Evolutionary conservation across 2,888 invertebrate species (phyloP).

Genomic region (Lasioglossum morio): DNA sequence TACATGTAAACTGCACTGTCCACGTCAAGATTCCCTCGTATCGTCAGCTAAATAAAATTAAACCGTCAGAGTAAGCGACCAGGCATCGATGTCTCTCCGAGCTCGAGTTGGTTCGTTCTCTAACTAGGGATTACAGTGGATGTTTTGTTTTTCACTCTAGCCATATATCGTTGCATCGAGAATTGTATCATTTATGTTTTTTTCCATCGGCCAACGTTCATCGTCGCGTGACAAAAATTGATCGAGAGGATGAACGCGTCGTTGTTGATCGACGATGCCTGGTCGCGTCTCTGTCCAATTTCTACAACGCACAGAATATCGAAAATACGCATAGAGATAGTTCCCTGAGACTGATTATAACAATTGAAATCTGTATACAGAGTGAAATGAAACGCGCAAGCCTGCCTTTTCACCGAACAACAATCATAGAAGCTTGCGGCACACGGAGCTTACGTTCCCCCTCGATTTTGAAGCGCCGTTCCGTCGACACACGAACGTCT

Average conservation of each 20-base stretch:
- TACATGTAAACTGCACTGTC: slow-evolving; percentile 67
- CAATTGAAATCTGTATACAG: slow-evolving; percentile 74
- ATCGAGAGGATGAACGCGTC: slow-evolving; percentile 12
- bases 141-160: not conserved
- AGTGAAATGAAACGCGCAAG: slow-evolving; percentile 65
- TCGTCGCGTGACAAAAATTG: not conserved
- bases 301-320: slow-evolving; percentile 71
- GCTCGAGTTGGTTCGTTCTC: not conserved
- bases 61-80: slow-evolving; percentile 42
- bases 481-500: slow-evolving; percentile 35
- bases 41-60: slow-evolving; percentile 69
- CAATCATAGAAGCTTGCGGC: slow-evolving; percentile 32
- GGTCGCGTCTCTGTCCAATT: slow-evolving; percentile 39
- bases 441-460: slow-evolving; percentile 18
- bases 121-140: not conserved
- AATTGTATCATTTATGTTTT: not conserved
- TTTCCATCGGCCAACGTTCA: not conserved
- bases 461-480: slow-evolving; percentile 7
- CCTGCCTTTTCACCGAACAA: slow-evolving; percentile 24
- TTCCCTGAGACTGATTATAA: slow-evolving; percentile 84
- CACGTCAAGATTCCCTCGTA: slow-evolving; percentile 52
- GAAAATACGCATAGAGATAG: slow-evolving; percentile 79
- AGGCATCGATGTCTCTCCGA: not conserved
- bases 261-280: slow-evolving; percentile 21
- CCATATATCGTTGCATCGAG: slow-evolving; percentile 3